Conservation (phyloP, 2,113 vertebrate species). For the Odontophorus gujanensis region DNA sequence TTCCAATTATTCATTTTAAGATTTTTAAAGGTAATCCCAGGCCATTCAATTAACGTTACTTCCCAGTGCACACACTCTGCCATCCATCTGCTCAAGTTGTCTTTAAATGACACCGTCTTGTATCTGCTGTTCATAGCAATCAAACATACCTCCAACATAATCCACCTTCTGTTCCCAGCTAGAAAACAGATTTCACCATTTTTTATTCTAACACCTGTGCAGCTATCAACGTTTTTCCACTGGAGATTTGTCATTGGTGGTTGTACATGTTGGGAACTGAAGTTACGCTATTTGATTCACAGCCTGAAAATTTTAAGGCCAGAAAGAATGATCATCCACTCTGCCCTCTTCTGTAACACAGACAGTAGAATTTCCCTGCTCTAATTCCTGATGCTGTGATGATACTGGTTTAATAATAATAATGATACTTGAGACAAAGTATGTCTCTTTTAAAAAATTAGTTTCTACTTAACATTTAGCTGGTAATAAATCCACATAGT, state of each 20-base stretch:
- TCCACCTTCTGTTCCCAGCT: constrained; percentile 71
- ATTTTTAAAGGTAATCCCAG: constrained; percentile 59
- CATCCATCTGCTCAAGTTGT: constrained; percentile 72
- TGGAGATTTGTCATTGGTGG: constrained; percentile 26
- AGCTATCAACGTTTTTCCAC: constrained; percentile 33
- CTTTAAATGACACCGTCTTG: constrained; percentile 63
- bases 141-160: constrained; percentile 49
- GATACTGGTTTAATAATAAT: background rate
- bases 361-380: background rate
- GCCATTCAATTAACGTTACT: constrained; percentile 68
- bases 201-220: constrained; percentile 60
- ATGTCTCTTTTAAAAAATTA: background rate
- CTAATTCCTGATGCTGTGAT: background rate
- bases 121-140: constrained; percentile 63
- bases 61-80: constrained; percentile 30
- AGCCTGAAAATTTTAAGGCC: background rate
- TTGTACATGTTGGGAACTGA: background rate
- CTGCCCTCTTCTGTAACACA: background rate
- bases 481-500: background rate
- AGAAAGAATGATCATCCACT: background rate
- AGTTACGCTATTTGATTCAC: background rate
- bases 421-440: background rate
- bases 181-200: constrained; percentile 64
- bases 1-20: constrained; percentile 42
- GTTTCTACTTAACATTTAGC: background rate